A percentile compares a stretch with the other conserved stretches of the same genome.
These are phyloP conservation scores for Amiota communis DNA, from an alignment of 2,888 invertebrate genomes.

Conservation along the genomic window DNA sequence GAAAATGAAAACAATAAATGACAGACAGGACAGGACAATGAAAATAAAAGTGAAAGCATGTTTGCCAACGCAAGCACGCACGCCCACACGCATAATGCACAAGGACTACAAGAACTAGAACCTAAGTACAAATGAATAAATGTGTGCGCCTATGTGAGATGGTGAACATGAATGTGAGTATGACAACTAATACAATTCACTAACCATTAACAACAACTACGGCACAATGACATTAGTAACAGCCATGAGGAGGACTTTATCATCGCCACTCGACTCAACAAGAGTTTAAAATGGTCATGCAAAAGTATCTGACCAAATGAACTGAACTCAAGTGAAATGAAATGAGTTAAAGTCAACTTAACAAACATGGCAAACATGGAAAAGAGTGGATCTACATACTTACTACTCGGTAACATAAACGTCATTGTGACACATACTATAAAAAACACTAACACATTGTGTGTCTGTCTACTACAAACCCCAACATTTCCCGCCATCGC, in stretches of 20 bases:
- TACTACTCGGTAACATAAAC: background rate
- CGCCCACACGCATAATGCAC: slow-evolving; percentile 21
- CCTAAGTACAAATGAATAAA: background rate
- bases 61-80: slow-evolving; percentile 1
- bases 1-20: background rate
- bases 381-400: background rate
- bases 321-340: background rate
- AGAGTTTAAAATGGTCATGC: background rate
- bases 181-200: background rate
- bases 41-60: slow-evolving; percentile 11
- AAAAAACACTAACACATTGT: slow-evolving; percentile 19
- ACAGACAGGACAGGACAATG: slow-evolving; percentile 6
- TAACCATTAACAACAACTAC: background rate
- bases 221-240: no score
- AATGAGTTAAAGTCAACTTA: background rate
- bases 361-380: background rate
- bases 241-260: no score
- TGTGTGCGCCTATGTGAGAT: background rate
- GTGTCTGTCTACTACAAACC: background rate
- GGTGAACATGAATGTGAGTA: background rate
- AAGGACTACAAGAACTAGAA: background rate
- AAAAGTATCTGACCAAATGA: background rate
- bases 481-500: background rate
- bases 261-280: background rate
- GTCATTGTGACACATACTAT: slow-evolving; percentile 28